Base-by-base conservation (phyloP, 2,113 vertebrate species). In the Sylvia atricapilla region DNA sequence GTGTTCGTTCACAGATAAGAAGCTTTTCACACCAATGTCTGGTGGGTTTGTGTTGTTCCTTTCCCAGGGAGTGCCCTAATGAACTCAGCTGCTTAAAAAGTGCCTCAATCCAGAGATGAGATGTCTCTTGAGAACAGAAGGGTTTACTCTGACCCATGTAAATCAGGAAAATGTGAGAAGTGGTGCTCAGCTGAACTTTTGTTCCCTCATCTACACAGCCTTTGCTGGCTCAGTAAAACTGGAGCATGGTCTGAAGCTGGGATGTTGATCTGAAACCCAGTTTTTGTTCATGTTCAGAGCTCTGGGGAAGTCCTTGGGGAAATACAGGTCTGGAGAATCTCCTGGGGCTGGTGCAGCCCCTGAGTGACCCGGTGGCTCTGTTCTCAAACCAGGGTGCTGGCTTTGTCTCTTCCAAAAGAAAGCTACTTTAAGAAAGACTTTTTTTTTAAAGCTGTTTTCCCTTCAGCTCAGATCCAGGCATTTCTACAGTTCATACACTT, bases 301-400 rank as follows among this genome's bases (percentile, higher is more conserved):
- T 70, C 28, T 16, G 27, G 72, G 63, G 63, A 60, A 37, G 17
- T 8, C 79, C 62, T 13, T 46, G 50, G 72, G n/a, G 39, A 62
- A 69, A 17, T 14, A 46, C 22, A 67, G 31, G 20, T 74, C 43
- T 84, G 77, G 58, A 39, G 56, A 69, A 5, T 39, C 50, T 74
- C 56, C 39, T 27, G 31, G 72, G 72, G 18, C n/a, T 72, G 50
- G 4, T 39, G 23, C 41, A 49, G 67, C 23, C 46, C 43, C 20
- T 0, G 0, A 13, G 37, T 27, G 44, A 66, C 10, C 15, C 0
- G 1, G 28, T 64, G 31, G 17, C 17, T 81, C 43, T 91, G 9
- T 70, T 87, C 63, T 69, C 62, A n/a, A 23, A 12, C 27, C 22
- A 50, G 8, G 31, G 37, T 13, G 3, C 55, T 55, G 43, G 2